Evolutionary conservation across 2,888 invertebrate genomes (phyloP).

Genomic region (Euspilapteryx auroguttella): DNA sequence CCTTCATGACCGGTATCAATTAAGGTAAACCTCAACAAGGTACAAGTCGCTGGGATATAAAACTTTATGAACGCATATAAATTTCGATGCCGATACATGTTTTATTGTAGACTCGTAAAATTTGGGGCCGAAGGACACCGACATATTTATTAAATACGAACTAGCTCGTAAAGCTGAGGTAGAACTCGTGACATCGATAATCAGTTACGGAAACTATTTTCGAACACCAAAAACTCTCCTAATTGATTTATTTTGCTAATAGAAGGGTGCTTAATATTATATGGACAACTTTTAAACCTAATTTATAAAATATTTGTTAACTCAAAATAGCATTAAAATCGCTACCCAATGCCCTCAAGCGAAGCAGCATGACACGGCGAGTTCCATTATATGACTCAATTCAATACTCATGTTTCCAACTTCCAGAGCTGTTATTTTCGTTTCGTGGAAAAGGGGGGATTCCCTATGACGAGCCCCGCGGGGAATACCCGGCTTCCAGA

Average conservation of each 20-base stretch:
- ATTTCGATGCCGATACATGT: slow-evolving; percentile 60
- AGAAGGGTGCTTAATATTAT: too few species aligned
- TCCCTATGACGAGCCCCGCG: too few species aligned
- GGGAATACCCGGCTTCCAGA: too few species aligned
- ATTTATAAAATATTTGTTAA: too few species aligned
- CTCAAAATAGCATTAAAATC: too few species aligned
- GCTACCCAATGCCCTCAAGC: too few species aligned
- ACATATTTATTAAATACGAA: slow-evolving; percentile 61
- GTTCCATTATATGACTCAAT: too few species aligned
- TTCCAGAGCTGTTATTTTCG: too few species aligned
- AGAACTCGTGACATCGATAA: slow-evolving; percentile 48
- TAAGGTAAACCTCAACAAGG: slow-evolving; percentile 41
- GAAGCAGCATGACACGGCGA: too few species aligned
- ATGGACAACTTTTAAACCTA: too few species aligned
- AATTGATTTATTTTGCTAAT: slow-evolving; percentile 14
- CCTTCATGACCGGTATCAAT: slow-evolving; percentile 55
- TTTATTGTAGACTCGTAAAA: slow-evolving; percentile 57
- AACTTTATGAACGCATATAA: slow-evolving; percentile 61
- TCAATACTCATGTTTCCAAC: too few species aligned
- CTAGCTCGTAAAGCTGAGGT: slow-evolving; percentile 51
- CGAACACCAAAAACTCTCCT: slow-evolving; percentile 13
- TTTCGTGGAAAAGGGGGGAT: too few species aligned
- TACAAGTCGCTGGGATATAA: slow-evolving; percentile 56
- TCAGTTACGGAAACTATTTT: slow-evolving; percentile 40
- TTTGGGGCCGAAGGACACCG: slow-evolving; percentile 55